phyloP scores from a whole-genome alignment of 2,797 vertebrate genomes.

The Perodicticus potto region DNA sequence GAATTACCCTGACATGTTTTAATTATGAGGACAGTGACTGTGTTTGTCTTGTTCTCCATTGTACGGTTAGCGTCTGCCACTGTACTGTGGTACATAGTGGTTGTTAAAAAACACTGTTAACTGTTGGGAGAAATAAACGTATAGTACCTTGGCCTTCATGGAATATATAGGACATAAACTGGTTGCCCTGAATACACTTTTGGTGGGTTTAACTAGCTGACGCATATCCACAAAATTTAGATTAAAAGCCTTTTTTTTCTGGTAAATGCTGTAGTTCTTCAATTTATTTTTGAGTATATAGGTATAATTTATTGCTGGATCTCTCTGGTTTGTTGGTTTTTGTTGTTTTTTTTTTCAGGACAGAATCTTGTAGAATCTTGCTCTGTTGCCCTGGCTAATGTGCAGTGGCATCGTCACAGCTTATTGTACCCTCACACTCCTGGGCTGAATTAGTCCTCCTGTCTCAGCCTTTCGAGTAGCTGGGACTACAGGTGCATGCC shows the following conservation, averaged over 20 bases:
- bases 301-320: constrained; percentile 11
- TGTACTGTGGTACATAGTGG: not conserved
- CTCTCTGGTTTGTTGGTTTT: constrained; percentile 54
- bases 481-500: not conserved
- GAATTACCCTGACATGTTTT: not conserved
- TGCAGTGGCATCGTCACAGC: not conserved
- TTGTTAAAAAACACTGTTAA: constrained; percentile 37
- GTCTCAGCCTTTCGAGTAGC: not conserved
- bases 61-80: not conserved
- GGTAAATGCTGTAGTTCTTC: not conserved
- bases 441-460: not conserved
- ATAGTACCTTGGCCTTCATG: not conserved
- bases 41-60: not conserved
- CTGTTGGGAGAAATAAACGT: not conserved
- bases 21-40: not conserved
- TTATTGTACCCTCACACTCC: too few relatives aligned
- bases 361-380: not conserved
- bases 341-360: not conserved
- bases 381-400: not conserved
- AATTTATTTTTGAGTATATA: not conserved
- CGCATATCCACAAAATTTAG: constrained; percentile 27
- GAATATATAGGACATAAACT: not conserved
- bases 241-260: not conserved
- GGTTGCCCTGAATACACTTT: constrained; percentile 38
- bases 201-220: constrained; percentile 42